Percentiles rank a stretch among this genome's conserved stretches.
Evolutionary conservation across 2,113 vertebrate genomes (phyloP).

Genomic region (Ginglymostoma cirratum): DNA sequence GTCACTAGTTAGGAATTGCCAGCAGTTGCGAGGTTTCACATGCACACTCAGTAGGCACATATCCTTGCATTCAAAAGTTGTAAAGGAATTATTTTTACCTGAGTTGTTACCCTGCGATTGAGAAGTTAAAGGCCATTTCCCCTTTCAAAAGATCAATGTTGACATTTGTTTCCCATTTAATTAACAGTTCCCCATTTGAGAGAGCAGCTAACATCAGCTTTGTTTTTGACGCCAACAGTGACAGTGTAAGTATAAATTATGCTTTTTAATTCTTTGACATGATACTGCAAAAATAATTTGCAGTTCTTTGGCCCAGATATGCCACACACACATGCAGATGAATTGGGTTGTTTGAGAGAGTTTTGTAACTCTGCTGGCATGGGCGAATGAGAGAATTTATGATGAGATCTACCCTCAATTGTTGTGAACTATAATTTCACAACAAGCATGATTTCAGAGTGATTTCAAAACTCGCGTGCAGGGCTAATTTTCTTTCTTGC

Average conservation of each 20-base stretch:
- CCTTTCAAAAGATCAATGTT: neutral
- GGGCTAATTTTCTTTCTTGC: neutral
- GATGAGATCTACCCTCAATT: neutral
- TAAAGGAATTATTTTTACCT: neutral
- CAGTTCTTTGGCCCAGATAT: neutral
- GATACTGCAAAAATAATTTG: neutral
- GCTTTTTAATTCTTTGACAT: neutral
- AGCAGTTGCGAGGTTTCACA: neutral
- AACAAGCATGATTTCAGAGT: neutral
- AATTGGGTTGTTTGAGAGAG: neutral
- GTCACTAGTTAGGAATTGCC: neutral
- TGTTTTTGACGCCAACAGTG: constrained; percentile 54
- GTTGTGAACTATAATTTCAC: neutral
- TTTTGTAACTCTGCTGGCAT: neutral
- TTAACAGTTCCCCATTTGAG: constrained; percentile 56
- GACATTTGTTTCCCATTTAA: neutral
- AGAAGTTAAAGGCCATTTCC: neutral
- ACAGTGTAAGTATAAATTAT: constrained; percentile 51
- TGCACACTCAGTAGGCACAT: neutral
- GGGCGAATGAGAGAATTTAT: neutral
- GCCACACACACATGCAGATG: no score
- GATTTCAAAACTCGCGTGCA: neutral
- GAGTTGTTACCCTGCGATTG: neutral
- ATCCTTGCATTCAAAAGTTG: neutral
- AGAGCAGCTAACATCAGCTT: constrained; percentile 59